Conservation (phyloP, 1,140 invertebrate species). For the Trichonephila inaurata region DNA sequence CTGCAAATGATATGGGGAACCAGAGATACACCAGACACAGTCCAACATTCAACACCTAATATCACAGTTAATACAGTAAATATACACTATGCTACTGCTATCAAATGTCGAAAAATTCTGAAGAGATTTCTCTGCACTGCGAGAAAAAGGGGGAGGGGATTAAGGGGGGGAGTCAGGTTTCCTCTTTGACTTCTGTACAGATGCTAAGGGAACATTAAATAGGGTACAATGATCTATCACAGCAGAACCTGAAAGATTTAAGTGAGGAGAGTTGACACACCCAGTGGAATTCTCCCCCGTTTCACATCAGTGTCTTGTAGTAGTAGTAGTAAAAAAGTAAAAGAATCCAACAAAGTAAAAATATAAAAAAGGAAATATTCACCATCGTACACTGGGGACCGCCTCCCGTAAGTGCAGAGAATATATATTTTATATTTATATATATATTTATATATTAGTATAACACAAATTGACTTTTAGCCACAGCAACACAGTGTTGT, state of each 20-base stretch:
- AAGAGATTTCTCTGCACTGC: neutral
- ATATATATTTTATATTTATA: conserved; percentile 47
- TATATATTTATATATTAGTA: conserved; percentile 35
- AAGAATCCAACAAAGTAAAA: conserved; percentile 72
- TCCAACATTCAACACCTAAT: conserved; percentile 73
- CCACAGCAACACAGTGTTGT: conserved; percentile 40
- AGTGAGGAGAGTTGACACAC: conserved; percentile 56
- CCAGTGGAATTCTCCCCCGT: conserved; percentile 47
- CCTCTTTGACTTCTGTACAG: conserved; percentile 71
- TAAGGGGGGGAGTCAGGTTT: conserved; percentile 26
- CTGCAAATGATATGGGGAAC: conserved; percentile 68
- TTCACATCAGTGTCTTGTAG: conserved; percentile 53
- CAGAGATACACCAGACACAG: conserved; percentile 43
- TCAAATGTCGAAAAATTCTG: conserved; percentile 62
- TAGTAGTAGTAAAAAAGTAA: conserved; percentile 65
- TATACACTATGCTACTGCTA: conserved; percentile 69
- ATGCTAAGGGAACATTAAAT: conserved; percentile 73
- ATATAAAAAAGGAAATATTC: conserved; percentile 67
- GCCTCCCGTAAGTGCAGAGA: conserved; percentile 62
- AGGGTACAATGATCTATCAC: conserved; percentile 75
- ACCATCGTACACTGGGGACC: conserved; percentile 48
- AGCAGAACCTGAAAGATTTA: conserved; percentile 74
- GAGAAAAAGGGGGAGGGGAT: neutral
- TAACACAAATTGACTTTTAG: conserved; percentile 53
- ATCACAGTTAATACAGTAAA: conserved; percentile 77